phyloP scores from a whole-genome alignment of 2,797 vertebrate species.

The Naso thynnoides region DNA sequence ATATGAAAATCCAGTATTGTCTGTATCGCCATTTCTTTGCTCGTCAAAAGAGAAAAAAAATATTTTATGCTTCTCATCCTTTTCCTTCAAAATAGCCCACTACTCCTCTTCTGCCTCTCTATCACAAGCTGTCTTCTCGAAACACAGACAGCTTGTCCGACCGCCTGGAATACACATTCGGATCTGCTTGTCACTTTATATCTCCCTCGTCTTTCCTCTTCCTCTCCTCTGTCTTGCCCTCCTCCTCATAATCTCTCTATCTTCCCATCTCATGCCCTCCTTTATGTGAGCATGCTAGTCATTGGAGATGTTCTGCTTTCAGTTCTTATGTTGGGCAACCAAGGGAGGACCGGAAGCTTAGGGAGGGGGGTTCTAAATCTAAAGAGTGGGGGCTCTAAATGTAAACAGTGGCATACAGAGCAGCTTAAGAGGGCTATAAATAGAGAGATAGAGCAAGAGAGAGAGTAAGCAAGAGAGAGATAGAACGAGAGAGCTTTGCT shows the following conservation, averaged over 20 bases:
- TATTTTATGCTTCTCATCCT: background rate
- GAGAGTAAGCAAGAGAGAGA: conserved; percentile 62
- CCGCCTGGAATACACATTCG: conserved; percentile 63
- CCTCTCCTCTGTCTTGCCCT: conserved; percentile 39
- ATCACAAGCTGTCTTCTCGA: conserved; percentile 52
- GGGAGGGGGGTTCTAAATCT: conserved; percentile 64
- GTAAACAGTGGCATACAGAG: conserved; percentile 81
- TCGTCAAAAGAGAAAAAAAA: conserved; percentile 1
- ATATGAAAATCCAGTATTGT: background rate
- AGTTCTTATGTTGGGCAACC: conserved; percentile 56
- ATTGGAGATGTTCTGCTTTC: conserved; percentile 68
- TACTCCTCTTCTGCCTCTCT: conserved; percentile 33
- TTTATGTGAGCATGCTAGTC: conserved; percentile 40
- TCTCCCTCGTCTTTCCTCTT: conserved; percentile 54
- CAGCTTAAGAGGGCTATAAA: conserved; percentile 82
- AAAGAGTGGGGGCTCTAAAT: conserved; percentile 74
- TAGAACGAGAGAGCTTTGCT: conserved; percentile 77
- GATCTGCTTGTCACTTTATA: conserved; percentile 76
- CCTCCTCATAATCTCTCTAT: conserved; percentile 59
- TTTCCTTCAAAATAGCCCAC: conserved; percentile 8
- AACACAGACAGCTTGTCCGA: conserved; percentile 62
- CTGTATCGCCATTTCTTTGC: conserved; percentile 9
- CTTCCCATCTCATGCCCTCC: conserved; percentile 43
- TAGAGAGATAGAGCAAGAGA: conserved; percentile 71
- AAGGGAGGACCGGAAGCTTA: conserved; percentile 27